Evolutionary conservation across 2,888 invertebrate genomes (phyloP), one percentile per base, ranked within the genome.

Genomic region (Pyrrhia umbra): DNA sequence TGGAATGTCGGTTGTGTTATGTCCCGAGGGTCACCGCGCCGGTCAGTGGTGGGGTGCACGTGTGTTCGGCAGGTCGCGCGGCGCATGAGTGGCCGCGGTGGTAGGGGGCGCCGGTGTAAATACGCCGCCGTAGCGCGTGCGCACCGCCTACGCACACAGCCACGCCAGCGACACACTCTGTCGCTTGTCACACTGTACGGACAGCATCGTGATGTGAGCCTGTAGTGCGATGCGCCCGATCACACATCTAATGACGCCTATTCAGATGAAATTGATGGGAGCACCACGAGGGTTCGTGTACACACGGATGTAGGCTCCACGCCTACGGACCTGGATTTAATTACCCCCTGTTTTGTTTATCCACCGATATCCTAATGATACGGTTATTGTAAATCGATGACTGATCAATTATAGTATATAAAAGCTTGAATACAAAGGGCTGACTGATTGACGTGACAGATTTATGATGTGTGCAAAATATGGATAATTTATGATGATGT

Each of bases 71-170:
- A 85, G 88, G 89, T 91, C 92, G 90, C 80, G 89, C 93, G 87
- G 94, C 91, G 94, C 94, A 93, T 94, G 93, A 95, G 95, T 95
- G 95, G 86, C 90, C 82, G 88, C 85, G 88, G 92, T 94, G 94
- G 95, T 90, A 94, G 94, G 92, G 94, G 94, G 91, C 92, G 90
- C 89, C 90, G 90, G 90, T 87, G 95, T 95, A 95, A 94, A 95
- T 95, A 95, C 93, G 87, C 86, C 86, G 90, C 74, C 81, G 88
- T 87, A 87, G 88, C 93, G 92, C 92, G 91, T 91, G 93, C 93
- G 88, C 90, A 81, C 82, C 85, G 88, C 88, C 85, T 81, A 89
- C 90, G 87, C 90, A 90, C 88, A 90, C 92, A 71, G 64, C 54
- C 58, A 59, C 64, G 61, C 59, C 25, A 27, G 20, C 16, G 71